phyloP scores from a whole-genome alignment of 1,140 invertebrate species.

The Uloborus diversus region DNA sequence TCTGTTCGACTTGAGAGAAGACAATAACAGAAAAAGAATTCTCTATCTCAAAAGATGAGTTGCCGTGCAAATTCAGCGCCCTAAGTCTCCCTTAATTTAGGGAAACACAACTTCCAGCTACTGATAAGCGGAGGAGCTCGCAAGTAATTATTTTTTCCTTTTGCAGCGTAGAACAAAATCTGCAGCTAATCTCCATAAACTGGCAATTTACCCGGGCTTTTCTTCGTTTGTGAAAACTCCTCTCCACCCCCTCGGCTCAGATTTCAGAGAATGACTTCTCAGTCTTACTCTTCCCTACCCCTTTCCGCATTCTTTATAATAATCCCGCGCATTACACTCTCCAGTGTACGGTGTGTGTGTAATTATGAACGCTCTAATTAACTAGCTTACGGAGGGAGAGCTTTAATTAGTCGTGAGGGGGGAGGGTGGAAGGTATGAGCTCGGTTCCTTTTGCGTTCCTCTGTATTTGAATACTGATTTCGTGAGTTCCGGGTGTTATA shows the following conservation, averaged over 20 bases:
- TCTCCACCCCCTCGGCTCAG: slow-evolving; percentile 16
- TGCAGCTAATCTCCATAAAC: slow-evolving; percentile 55
- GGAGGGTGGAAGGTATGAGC: neutral
- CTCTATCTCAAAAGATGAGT: no score
- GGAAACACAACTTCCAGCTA: neutral
- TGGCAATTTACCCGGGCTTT: slow-evolving; percentile 50
- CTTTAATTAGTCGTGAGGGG: slow-evolving; percentile 39
- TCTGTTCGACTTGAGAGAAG: no score
- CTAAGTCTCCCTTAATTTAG: slow-evolving; percentile 29
- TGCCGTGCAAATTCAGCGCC: neutral
- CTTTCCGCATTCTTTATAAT: slow-evolving; percentile 50
- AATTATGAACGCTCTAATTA: slow-evolving; percentile 53
- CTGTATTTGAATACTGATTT: slow-evolving; percentile 50
- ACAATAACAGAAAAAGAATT: no score
- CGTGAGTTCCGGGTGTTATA: neutral
- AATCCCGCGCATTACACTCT: slow-evolving; percentile 49
- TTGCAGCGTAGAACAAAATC: slow-evolving; percentile 39
- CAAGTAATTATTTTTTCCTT: slow-evolving; percentile 54
- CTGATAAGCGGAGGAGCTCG: slow-evolving; percentile 21
- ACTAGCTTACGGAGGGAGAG: slow-evolving; percentile 38
- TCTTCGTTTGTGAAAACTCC: slow-evolving; percentile 54
- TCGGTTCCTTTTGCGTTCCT: neutral
- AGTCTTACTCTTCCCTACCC: neutral
- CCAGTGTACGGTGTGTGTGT: slow-evolving; percentile 44
- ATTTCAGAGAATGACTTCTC: slow-evolving; percentile 49